A percentile compares a stretch with the other conserved stretches of the same genome.
Evolutionary conservation across 35 echinoderm and acorn worm genomes (phyloP).

Genomic region (Patiria miniata): DNA sequence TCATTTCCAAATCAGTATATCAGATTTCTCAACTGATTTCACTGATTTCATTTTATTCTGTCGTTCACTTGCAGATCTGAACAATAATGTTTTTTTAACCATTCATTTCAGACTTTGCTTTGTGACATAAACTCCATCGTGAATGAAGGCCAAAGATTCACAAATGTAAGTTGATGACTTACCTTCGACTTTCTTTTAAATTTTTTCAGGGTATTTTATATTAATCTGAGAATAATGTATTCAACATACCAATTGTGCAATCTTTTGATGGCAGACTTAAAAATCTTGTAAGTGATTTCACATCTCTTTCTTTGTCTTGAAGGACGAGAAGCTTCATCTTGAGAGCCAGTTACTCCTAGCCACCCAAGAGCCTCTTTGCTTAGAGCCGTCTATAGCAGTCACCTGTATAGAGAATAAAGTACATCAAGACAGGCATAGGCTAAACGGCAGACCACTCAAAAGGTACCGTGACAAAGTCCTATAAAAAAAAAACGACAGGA

Average conservation of each 20-base stretch:
- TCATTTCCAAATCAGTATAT: no score
- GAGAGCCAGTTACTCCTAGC: constrained; percentile 91
- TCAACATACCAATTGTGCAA: no score
- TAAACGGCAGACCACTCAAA: constrained; percentile 83
- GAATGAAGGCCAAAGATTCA: constrained; percentile 80
- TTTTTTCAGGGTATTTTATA: no score
- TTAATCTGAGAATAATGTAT: no score
- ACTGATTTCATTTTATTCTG: no score
- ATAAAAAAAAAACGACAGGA: no score
- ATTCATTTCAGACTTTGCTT: constrained; percentile 69
- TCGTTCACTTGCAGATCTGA: no score
- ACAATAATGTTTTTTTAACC: no score
- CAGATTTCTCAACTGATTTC: no score
- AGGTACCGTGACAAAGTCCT: constrained; percentile 69
- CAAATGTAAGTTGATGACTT: constrained; percentile 57
- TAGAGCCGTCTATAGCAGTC: constrained; percentile 83
- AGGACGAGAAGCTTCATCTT: constrained; percentile 97
- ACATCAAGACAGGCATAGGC: constrained; percentile 79
- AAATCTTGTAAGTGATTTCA: no score
- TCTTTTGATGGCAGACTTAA: no score
- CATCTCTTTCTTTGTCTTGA: neutral
- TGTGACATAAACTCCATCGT: constrained; percentile 76
- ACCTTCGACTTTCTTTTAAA: no score
- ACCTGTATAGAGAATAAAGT: constrained; percentile 75
- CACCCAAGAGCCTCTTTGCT: constrained; percentile 91